Base-by-base conservation (phyloP, 2,888 invertebrate genomes). In the Sarcophaga variegata region DNA sequence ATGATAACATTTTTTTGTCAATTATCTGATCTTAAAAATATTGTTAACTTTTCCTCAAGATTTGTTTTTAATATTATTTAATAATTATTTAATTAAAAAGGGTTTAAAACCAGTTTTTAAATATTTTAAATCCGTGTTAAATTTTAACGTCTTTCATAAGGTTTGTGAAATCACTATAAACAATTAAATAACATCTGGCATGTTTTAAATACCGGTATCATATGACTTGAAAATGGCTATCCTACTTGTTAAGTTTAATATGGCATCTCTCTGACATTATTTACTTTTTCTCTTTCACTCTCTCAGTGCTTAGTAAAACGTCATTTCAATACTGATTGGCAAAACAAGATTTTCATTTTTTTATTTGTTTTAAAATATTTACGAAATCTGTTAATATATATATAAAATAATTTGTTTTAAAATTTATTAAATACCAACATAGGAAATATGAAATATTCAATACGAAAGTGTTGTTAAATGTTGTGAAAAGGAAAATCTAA, bases 311-410 rank as follows among this genome's bases (percentile, higher is more conserved):
- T 37, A 20, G 37, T 77, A n/a, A 69, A 79, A 83, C 83, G 79
- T 83, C 74, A 79, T 63, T 74, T n/a, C 8, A 49, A 69, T 22
- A 17, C 63, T 25, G 27, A 72, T 77, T 71, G 27, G 4, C 8
- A 47, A 12, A 47, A 59, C 27, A 59, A 62, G 12, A 14, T 60
- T 37, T 54, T 63, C 17, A 63, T 71, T 70, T 27, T 83, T 12
- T 64, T 64, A 37, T 49, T 67, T 78, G 37, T n/a, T 66, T 20
- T 37, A 10, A 11, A n/a, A 79, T 20, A 37, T 27, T 60, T 17
- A n/a, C n/a, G 54, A 54, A 54, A 54, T 54, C 17, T 54, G 17
- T 54, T 54, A 14, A 54, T 22, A 22, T 22, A 64, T 62, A 22
- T 4, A 27, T n/a, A 17, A 14, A 37, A 80, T 4, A 17, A 11